These are phyloP conservation scores for Neoaliturus tenellus DNA, from an alignment of 2,888 invertebrate species.

Conservation along the genomic window DNA sequence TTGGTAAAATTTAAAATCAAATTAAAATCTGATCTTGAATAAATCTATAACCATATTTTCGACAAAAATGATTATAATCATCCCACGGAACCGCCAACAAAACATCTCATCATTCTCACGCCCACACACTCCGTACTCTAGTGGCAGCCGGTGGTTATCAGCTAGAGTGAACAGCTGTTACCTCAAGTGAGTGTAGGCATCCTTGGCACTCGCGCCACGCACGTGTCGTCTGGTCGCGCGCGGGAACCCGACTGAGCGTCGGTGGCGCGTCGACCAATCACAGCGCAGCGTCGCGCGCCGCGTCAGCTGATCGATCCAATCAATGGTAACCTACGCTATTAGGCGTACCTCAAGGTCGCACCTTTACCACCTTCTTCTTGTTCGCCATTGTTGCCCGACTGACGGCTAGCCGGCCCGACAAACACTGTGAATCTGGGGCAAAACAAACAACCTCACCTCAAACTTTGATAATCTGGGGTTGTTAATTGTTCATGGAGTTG, in stretches of 20 bases:
- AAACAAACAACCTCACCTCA: no score
- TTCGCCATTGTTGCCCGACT: neutral
- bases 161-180: neutral
- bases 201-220: neutral
- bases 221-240: neutral
- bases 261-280: constrained; percentile 4
- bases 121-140: neutral
- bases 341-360: constrained; percentile 29
- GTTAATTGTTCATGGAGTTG: no score
- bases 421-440: neutral
- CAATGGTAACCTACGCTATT: constrained; percentile 26
- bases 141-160: neutral
- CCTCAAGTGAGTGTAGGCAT: neutral
- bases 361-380: constrained; percentile 16
- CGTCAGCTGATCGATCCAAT: constrained; percentile 36
- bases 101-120: no score
- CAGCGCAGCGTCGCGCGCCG: constrained; percentile 13
- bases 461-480: no score
- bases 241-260: constrained; percentile 15
- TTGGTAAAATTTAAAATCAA: no score
- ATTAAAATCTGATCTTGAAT: no score
- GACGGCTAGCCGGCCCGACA: neutral
- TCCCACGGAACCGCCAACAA: no score
- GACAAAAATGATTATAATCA: no score
- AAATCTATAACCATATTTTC: no score